A percentile compares a stretch with the other conserved stretches of the same genome.
Evolutionary conservation across 1,140 invertebrate genomes (phyloP).

Genomic region (Halesus radiatus): DNA sequence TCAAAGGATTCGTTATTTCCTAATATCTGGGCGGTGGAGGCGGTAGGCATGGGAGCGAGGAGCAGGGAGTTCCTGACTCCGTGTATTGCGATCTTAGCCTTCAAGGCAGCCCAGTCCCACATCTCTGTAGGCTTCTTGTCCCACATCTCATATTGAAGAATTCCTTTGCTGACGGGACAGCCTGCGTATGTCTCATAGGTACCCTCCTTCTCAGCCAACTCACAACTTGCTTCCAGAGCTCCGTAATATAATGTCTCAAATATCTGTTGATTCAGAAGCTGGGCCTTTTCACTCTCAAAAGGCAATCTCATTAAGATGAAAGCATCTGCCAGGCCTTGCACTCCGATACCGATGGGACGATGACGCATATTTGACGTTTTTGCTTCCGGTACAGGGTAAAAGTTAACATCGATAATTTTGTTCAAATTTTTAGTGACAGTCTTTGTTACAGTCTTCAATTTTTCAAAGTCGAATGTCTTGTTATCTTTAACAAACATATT

Average conservation of each 20-base stretch:
- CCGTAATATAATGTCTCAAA: constrained; percentile 99
- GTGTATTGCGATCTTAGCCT: constrained; percentile 89
- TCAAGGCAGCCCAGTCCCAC: constrained; percentile 92
- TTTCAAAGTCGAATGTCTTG: constrained; percentile 90
- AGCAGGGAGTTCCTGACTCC: constrained; percentile 96
- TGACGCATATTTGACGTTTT: constrained; percentile 91
- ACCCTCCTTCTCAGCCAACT: constrained; percentile 90
- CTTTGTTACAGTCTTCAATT: constrained; percentile 91
- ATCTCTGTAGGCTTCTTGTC: constrained; percentile 85
- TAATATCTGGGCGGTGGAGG: constrained; percentile 98
- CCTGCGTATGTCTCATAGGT: constrained; percentile 94
- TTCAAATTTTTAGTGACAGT: constrained; percentile 94
- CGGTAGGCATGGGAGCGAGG: constrained; percentile 98
- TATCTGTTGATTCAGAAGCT: constrained; percentile 93
- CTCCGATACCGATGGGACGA: constrained; percentile 96
- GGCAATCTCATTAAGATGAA: constrained; percentile 96
- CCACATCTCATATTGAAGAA: constrained; percentile 99
- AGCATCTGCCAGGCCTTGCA: constrained; percentile 97
- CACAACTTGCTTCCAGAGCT: constrained; percentile 97
- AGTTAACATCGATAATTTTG: constrained; percentile 98
- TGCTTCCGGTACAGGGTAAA: constrained; percentile 94
- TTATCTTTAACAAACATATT: constrained; percentile 90
- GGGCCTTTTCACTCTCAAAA: constrained; percentile 90
- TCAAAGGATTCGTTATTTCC: constrained; percentile 99
- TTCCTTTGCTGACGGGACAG: constrained; percentile 94